These are phyloP conservation scores for Rhimphoctona megacephalus DNA, from an alignment of 2,888 invertebrate genomes.

Conservation along the genomic window DNA sequence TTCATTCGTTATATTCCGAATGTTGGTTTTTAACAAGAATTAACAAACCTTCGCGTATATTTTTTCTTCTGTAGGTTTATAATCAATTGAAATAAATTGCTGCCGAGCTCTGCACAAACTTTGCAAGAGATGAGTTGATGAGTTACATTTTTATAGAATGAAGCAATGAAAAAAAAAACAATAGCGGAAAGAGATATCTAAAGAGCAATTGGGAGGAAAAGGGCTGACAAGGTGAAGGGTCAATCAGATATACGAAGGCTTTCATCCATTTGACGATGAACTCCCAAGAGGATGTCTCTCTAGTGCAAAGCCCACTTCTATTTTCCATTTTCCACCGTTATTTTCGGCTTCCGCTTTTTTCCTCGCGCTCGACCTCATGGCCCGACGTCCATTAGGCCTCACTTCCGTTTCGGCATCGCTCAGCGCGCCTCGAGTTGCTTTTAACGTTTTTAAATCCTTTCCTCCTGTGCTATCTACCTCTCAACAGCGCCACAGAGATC, in stretches of 20 bases:
- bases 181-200: conserved; percentile 29
- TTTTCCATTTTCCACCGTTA: conserved; percentile 68
- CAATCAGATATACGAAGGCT: conserved; percentile 45
- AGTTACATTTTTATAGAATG: conserved; percentile 34
- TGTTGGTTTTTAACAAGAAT: neutral
- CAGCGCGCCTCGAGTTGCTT: conserved; percentile 60
- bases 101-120: conserved; percentile 9
- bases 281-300: conserved; percentile 60
- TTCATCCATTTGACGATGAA: conserved; percentile 61
- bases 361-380: conserved; percentile 33
- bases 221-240: conserved; percentile 22
- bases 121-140: neutral
- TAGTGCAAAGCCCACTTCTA: conserved; percentile 59
- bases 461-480: conserved; percentile 48
- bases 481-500: conserved; percentile 39
- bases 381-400: conserved; percentile 54
- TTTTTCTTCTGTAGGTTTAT: conserved; percentile 19
- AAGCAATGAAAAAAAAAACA: conserved; percentile 22
- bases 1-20: conserved; percentile 6
- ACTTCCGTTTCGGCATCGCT: conserved; percentile 67
- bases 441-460: conserved; percentile 68
- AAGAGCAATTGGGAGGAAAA: conserved; percentile 27
- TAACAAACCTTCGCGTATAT: conserved; percentile 6
- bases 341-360: conserved; percentile 58
- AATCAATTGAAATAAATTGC: conserved; percentile 27